These are phyloP conservation scores for Lagopus muta DNA, from an alignment of 2,113 vertebrate species.

Conservation along the genomic window DNA sequence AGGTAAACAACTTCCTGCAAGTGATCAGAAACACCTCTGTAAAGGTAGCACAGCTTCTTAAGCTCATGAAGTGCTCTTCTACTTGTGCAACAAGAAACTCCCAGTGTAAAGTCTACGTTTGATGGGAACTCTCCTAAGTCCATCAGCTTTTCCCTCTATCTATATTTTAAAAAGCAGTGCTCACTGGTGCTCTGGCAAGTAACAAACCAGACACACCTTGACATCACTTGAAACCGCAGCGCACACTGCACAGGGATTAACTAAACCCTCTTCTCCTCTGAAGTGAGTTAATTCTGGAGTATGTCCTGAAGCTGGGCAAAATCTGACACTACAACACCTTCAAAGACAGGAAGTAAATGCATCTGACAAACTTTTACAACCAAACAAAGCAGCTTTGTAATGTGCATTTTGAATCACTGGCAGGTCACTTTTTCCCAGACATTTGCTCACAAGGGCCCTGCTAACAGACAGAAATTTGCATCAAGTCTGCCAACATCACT, in stretches of 20 bases:
- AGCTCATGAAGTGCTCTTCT: background rate
- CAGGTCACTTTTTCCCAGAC: background rate
- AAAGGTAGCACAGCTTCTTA: background rate
- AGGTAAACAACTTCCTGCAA: background rate
- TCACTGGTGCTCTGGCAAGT: background rate
- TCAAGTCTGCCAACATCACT: background rate
- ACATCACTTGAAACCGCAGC: background rate
- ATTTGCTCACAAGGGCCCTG: background rate
- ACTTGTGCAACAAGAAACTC: background rate
- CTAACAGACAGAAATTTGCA: background rate
- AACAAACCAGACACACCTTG: background rate
- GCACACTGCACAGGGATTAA: background rate
- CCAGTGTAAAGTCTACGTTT: background rate
- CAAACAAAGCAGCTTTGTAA: background rate
- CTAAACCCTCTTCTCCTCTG: background rate
- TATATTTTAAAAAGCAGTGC: background rate
- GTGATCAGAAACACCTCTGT: background rate
- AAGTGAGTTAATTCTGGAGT: background rate
- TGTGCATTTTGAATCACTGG: background rate
- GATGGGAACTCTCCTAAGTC: background rate
- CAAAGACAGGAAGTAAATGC: background rate
- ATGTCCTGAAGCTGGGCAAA: background rate
- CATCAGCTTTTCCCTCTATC: background rate
- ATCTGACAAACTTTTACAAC: background rate
- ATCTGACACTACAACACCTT: background rate